Conservation (phyloP, 2,797 vertebrate genomes). For the Menidia menidia region DNA sequence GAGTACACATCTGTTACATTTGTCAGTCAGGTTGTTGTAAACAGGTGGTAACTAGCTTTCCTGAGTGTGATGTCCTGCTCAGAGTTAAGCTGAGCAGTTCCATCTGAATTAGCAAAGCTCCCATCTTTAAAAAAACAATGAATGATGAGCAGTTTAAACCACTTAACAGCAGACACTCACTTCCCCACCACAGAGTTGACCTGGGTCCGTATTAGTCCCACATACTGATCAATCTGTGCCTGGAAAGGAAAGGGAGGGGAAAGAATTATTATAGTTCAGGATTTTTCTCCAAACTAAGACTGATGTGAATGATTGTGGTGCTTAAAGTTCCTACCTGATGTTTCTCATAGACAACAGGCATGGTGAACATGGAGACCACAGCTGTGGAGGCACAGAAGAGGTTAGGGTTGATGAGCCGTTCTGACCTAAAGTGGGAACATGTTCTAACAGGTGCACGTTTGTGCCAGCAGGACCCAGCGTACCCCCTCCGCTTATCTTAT, state of each 20-base stretch:
- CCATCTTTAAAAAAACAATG: neutral
- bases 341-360: constrained; percentile 98
- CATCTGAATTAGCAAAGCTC: neutral
- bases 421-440: constrained; percentile 34
- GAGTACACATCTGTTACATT: neutral
- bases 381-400: constrained; percentile 78
- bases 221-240: constrained; percentile 98
- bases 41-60: neutral
- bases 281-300: neutral
- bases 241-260: constrained; percentile 63
- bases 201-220: constrained; percentile 96
- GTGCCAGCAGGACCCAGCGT: constrained; percentile 14
- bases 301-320: neutral
- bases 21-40: neutral
- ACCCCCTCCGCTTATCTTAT: constrained; percentile 37
- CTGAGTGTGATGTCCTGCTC: neutral
- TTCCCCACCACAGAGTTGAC: constrained; percentile 97
- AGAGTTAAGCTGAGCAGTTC: too few species aligned
- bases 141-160: neutral
- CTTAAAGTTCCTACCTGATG: constrained; percentile 88
- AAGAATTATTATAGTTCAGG: neutral
- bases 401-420: constrained; percentile 30
- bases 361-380: constrained; percentile 97
- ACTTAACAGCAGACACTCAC: constrained; percentile 84
- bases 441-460: constrained; percentile 32